Percentiles rank a stretch among this genome's conserved stretches.
Conservation (phyloP, 1,140 invertebrate genomes). For the Hormaphis cornu region DNA sequence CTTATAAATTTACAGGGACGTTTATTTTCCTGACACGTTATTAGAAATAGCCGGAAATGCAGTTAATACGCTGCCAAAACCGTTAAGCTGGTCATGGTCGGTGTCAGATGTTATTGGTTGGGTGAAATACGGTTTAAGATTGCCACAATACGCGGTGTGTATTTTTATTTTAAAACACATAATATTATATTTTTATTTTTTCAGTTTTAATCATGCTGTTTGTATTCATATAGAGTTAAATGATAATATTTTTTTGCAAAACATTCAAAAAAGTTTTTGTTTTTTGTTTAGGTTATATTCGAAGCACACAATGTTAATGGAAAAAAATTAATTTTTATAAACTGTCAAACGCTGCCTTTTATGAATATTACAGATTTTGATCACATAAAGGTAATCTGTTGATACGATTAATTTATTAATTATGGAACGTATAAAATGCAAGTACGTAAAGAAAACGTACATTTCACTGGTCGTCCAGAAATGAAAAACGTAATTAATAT, state of each 20-base stretch:
- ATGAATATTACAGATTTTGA: conserved; percentile 11
- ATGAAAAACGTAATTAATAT: too few relatives aligned
- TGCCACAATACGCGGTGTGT: conserved; percentile 17
- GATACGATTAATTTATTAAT: too few relatives aligned
- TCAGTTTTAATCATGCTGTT: background rate
- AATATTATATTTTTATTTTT: background rate
- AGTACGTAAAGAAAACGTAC: too few relatives aligned
- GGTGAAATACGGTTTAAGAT: background rate
- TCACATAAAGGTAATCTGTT: conserved; percentile 3
- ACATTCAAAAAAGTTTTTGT: background rate
- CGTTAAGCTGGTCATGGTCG: conserved; percentile 11
- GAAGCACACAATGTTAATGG: background rate
- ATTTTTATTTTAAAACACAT: background rate
- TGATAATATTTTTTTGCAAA: background rate
- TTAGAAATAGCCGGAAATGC: conserved; percentile 5
- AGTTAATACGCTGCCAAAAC: background rate
- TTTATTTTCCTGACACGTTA: background rate
- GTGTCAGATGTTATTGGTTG: conserved; percentile 4
- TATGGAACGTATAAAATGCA: too few relatives aligned
- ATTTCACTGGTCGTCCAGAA: too few relatives aligned
- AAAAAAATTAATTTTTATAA: conserved; percentile 11
- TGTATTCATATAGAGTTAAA: background rate
- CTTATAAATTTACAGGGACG: background rate
- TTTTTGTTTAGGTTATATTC: background rate
- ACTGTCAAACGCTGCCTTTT: background rate